Base-by-base conservation (phyloP, 2,888 invertebrate genomes). In the Pilophorus perplexus region DNA sequence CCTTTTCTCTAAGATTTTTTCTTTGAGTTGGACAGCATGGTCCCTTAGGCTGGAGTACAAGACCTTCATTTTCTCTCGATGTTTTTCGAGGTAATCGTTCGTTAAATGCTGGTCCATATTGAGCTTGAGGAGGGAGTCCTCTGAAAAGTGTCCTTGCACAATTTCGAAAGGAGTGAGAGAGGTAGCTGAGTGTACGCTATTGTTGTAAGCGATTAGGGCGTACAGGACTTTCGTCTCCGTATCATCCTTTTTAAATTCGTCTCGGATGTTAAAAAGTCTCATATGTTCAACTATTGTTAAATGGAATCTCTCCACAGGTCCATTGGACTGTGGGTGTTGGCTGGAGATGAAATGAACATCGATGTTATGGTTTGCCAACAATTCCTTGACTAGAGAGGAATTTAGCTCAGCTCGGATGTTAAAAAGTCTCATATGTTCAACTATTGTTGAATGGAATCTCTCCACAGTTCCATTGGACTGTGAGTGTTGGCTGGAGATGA, bases 361-460 rank as follows among this genome's bases (percentile, higher is more conserved):
- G 10, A 65, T 66, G n/a, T 40, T 44, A 27, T 42, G 40, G 3
- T 10, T 12, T n/a, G 33, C 59, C 14, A 59, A 42, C 25, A 67
- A 14, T 57, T 67, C 57, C 38, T 57, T 67, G 12, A 67, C 46
- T 25, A 46, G 14, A 2, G 60, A 20, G 16, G 42, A 57, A 44
- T 60, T 38, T 12, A 67, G 37, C 22, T 67, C 67, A 6, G 48
- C 50, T 20, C 48, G 60, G 62, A 62, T 67, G 16, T 67, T n/a
- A n/a, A n/a, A n/a, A n/a, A n/a, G n/a, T n/a, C n/a, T n/a, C n/a
- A n/a, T n/a, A n/a, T n/a, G n/a, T n/a, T n/a, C n/a, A n/a, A n/a
- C n/a, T n/a, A n/a, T n/a, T n/a, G n/a, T n/a, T n/a, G n/a, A n/a
- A n/a, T n/a, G n/a, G n/a, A n/a, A n/a, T n/a, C n/a, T n/a, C n/a